Percentiles rank a stretch among this genome's conserved stretches.
Conservation (phyloP, 2,113 vertebrate species). For the Eulemur macaco region DNA sequence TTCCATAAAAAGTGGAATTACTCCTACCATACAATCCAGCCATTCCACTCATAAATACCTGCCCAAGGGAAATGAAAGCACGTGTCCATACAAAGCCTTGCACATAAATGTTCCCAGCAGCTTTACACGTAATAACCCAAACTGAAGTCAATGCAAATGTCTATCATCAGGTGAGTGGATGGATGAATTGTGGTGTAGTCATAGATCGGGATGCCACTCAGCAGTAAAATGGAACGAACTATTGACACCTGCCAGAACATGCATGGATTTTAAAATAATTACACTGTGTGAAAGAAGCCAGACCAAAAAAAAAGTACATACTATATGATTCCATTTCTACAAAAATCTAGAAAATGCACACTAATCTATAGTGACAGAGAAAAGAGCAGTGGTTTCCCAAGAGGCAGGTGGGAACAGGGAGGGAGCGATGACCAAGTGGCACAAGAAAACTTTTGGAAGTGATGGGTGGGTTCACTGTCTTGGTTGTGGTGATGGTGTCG, state of each 20-base stretch:
- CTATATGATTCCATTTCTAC: not conserved
- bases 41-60: not conserved
- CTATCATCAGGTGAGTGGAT: not conserved
- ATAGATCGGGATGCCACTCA: too few species aligned
- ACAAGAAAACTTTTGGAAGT: not conserved
- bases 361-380: too few species aligned
- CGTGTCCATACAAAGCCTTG: not conserved
- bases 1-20: not conserved
- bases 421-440: too few species aligned
- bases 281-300: not conserved
- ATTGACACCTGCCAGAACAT: not conserved
- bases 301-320: not conserved
- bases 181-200: not conserved
- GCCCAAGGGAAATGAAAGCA: not conserved
- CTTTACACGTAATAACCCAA: not conserved
- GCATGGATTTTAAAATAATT: not conserved
- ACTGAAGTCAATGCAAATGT: not conserved
- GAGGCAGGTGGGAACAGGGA: not conserved
- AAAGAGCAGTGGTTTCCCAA: not conserved
- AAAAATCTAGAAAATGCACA: not conserved
- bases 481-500: not conserved
- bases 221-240: not conserved
- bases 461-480: not conserved
- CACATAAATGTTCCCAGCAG: not conserved
- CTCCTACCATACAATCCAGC: not conserved